Evolutionary conservation across 2,113 vertebrate species (phyloP).

Genomic region (Callocephalon fimbriatum): DNA sequence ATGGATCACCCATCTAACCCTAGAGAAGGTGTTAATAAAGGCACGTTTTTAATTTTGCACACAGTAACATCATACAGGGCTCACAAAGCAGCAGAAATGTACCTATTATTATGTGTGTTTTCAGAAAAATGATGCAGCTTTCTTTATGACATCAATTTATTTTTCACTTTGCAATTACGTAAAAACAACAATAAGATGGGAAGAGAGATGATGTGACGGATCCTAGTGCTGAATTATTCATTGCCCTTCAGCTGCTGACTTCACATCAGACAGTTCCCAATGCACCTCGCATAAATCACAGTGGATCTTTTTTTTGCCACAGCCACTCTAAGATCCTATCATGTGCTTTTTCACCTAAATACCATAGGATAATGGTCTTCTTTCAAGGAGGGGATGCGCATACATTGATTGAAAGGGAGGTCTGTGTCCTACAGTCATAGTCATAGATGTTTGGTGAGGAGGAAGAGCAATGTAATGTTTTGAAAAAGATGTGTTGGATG

Average conservation of each 20-base stretch:
- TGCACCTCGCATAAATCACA: slow-evolving; percentile 71
- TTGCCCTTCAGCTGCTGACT: slow-evolving; percentile 75
- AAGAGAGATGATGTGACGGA: slow-evolving; percentile 75
- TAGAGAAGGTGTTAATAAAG: slow-evolving; percentile 43
- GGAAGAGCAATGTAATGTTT: neutral
- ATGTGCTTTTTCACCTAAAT: slow-evolving; percentile 59
- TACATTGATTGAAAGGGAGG: slow-evolving; percentile 12
- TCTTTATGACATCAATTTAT: slow-evolving; percentile 81
- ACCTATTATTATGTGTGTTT: slow-evolving; percentile 44
- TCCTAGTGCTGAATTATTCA: slow-evolving; percentile 79
- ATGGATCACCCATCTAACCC: slow-evolving; percentile 10
- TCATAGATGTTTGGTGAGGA: neutral
- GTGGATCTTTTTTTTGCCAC: slow-evolving; percentile 62
- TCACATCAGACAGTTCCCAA: slow-evolving; percentile 73
- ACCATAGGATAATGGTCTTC: slow-evolving; percentile 42
- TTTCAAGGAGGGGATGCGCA: neutral
- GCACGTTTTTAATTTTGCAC: slow-evolving; percentile 66
- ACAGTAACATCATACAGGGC: neutral
- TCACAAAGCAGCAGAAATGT: slow-evolving; percentile 37
- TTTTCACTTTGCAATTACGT: slow-evolving; percentile 80
- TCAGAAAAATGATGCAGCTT: slow-evolving; percentile 68
- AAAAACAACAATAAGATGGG: slow-evolving; percentile 76
- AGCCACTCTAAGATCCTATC: slow-evolving; percentile 60
- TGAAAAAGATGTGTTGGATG: neutral
- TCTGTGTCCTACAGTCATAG: neutral